Evolutionary conservation across 92 coral and sea anemone species (phyloP), one percentile per base, ranked within the genome.

Genomic region (Bergia sp.): DNA sequence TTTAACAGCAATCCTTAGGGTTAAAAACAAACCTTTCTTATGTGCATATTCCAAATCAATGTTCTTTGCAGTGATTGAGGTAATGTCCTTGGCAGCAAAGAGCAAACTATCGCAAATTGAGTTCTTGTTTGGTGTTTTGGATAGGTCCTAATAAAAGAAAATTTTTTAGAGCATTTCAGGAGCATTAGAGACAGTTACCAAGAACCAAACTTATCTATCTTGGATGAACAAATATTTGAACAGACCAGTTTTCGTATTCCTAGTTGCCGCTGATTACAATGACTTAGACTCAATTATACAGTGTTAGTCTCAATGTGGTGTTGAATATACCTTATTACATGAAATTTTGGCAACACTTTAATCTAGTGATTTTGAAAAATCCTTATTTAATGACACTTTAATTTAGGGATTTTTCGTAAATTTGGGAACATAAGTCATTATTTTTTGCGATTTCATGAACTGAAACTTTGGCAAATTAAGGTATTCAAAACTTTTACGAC

Each of bases 11-110:
- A n/a, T 13, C 76, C 8, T 7, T 38, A 71, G 11, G 4, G 36
- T 72, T 37, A 8, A 10, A n/a, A 43, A 53, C 87, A 5, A 4
- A 84, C 87, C 87, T 84, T 84, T 84, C 37, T 84, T 84, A 44
- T 84, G 44, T 43, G 87, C 87, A 41, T 43, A 84, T 37, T 84
- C 78, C 61, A 84, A 67, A 69, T 84, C 87, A 29, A 84, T 69
- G 42, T 84, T 69, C 40, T 23, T 71, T 45, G 87, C 87, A 9
- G 78, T 71, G 65, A 84, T 84, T 1, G 79, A 84, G 64, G 78
- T 36, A 9, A 84, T 84, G 58, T 84, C 87, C 67, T 84, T 84
- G 37, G 79, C 13, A 1, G 42, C 23, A 84, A 84, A 84, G 16
- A 84, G 3, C 87, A 84, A 84, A 8, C 65, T 45, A 37, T 84